Conservation (phyloP, 1,140 invertebrate species). For the Heliothis subflexa region DNA sequence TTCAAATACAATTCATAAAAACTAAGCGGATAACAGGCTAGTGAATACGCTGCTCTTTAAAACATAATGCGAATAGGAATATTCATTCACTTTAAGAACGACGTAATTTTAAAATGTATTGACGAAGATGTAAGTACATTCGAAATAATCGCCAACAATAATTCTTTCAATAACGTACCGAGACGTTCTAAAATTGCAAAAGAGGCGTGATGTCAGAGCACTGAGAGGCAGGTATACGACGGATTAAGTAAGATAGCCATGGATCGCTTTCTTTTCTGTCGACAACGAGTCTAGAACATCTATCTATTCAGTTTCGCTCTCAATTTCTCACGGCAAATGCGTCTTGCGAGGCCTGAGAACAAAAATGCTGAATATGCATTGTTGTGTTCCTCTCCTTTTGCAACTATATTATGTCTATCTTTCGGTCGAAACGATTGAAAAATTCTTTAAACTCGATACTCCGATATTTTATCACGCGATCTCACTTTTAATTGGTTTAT, state of each 20-base stretch:
- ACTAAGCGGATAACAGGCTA: not conserved
- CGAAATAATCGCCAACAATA: constrained; percentile 24
- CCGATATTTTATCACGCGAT: not conserved
- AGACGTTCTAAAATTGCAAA: constrained; percentile 55
- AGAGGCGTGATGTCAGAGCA: constrained; percentile 50
- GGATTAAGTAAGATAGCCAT: constrained; percentile 71
- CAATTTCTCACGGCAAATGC: constrained; percentile 69
- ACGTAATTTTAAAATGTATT: not conserved
- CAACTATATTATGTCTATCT: not conserved
- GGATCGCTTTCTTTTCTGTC: constrained; percentile 75
- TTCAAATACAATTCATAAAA: constrained; percentile 24
- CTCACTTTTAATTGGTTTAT: constrained; percentile 13
- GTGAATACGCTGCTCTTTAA: no score
- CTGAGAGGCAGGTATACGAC: constrained; percentile 53
- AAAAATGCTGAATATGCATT: constrained; percentile 60
- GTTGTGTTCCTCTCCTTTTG: constrained; percentile 51
- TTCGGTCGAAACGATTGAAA: not conserved
- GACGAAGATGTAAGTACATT: not conserved
- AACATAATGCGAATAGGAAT: no score
- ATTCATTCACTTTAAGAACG: not conserved
- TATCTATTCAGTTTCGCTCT: constrained; percentile 67
- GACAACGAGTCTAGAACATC: constrained; percentile 56
- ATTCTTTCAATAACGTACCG: constrained; percentile 34
- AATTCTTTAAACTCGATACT: not conserved
- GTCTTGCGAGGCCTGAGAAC: constrained; percentile 57